Evolutionary conservation across 35 echinoderm and acorn worm species (phyloP).

Genomic region (Eucidaris tribuloides): DNA sequence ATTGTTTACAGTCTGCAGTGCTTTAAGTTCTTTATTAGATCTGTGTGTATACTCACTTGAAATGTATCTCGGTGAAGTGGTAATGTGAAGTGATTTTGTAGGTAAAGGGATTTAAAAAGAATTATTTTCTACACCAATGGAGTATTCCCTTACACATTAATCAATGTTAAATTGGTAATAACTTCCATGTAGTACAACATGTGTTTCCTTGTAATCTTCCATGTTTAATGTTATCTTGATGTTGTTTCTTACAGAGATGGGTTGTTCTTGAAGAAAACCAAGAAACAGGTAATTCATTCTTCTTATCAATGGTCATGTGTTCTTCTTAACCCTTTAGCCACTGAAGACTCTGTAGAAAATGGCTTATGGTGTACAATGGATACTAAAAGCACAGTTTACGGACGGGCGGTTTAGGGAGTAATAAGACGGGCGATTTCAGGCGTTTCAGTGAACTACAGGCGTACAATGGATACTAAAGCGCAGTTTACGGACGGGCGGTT

Average conservation of each 20-base stretch:
- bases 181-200: not conserved
- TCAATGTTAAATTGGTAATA: not conserved
- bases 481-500: no score
- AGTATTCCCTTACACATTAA: not conserved
- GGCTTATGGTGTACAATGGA: not conserved
- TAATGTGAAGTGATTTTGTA: not conserved
- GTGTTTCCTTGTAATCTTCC: not conserved
- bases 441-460: no score
- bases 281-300: not conserved
- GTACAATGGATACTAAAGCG: no score
- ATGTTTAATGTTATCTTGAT: not conserved
- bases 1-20: no score
- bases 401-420: not conserved
- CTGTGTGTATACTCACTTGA: no score
- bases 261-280: not conserved
- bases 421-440: not conserved
- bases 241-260: conserved; percentile 3
- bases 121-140: not conserved
- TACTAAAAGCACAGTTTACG: not conserved
- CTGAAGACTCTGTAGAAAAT: not conserved
- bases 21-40: no score
- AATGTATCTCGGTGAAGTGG: not conserved
- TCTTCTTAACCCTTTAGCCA: not conserved
- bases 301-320: not conserved
- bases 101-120: not conserved